Percentiles rank a stretch among this genome's conserved stretches.
phyloP scores from a whole-genome alignment of 2,888 invertebrate species.

The Diaprepes abbreviatus region DNA sequence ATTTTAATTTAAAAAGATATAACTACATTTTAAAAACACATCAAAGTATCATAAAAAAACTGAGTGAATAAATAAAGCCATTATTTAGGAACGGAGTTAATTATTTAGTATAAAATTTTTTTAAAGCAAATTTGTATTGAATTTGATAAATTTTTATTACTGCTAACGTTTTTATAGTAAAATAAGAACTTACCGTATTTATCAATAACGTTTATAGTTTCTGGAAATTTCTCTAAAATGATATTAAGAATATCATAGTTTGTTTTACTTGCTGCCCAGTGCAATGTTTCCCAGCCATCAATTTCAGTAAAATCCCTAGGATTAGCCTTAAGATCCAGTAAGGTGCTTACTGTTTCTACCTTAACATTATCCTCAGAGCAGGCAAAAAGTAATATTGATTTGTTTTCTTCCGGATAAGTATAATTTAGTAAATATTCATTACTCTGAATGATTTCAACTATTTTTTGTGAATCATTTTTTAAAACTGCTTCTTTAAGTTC shows the following conservation, averaged over 20 bases:
- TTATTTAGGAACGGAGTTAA: no score
- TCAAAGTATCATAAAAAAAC: no score
- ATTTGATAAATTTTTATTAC: no score
- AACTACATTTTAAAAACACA: no score
- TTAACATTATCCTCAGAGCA: conserved; percentile 72
- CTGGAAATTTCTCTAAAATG: conserved; percentile 65
- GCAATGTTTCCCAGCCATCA: conserved; percentile 75
- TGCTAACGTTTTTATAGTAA: no score
- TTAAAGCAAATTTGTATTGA: no score
- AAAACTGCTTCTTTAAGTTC: conserved; percentile 70
- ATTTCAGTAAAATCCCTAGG: conserved; percentile 70
- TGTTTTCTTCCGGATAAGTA: conserved; percentile 72
- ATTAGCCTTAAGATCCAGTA: conserved; percentile 75
- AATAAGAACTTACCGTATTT: conserved; percentile 29
- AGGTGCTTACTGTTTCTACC: conserved; percentile 71
- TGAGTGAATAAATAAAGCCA: no score
- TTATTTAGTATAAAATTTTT: no score
- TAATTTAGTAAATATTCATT: conserved; percentile 71
- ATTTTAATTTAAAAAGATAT: no score
- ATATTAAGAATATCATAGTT: conserved; percentile 66
- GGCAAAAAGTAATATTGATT: conserved; percentile 67
- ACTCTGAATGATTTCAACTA: conserved; percentile 69
- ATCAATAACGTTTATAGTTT: conserved; percentile 40
- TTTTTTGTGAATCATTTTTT: conserved; percentile 69
- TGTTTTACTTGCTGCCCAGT: conserved; percentile 74